phyloP scores from a whole-genome alignment of 2,888 invertebrate genomes.

The Aricia artaxerxes region DNA sequence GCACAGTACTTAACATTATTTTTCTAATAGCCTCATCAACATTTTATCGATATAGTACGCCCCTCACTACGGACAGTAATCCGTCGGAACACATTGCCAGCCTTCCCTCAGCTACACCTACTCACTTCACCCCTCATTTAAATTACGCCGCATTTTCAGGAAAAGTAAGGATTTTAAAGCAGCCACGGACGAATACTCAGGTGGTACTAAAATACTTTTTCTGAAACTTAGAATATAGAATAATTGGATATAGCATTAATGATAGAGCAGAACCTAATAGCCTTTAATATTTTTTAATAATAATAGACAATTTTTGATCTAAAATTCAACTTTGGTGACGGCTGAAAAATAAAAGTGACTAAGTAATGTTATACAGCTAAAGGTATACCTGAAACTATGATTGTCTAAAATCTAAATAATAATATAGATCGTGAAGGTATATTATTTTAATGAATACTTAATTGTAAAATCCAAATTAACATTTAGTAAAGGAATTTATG shows the following conservation, averaged over 20 bases:
- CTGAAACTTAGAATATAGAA: too few relatives aligned
- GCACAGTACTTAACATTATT: background rate
- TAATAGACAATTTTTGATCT: too few relatives aligned
- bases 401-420: background rate
- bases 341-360: too few relatives aligned
- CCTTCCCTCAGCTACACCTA: background rate
- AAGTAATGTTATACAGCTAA: too few relatives aligned
- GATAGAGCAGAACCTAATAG: too few relatives aligned
- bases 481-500: background rate
- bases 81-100: background rate
- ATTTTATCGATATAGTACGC: conserved; percentile 33
- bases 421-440: background rate
- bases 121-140: background rate
- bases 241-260: too few relatives aligned
- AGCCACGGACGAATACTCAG: background rate
- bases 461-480: background rate
- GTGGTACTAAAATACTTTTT: too few relatives aligned
- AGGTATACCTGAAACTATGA: too few relatives aligned
- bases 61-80: conserved; percentile 1
- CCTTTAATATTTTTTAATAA: too few relatives aligned
- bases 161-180: background rate
- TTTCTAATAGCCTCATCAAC: background rate
- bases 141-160: background rate
- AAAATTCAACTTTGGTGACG: too few relatives aligned
- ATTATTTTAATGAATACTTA: too few relatives aligned